Percentiles rank a stretch among this genome's conserved stretches.
Evolutionary conservation across 1,140 invertebrate species (phyloP).

Genomic region (Phocides pigmalion): DNA sequence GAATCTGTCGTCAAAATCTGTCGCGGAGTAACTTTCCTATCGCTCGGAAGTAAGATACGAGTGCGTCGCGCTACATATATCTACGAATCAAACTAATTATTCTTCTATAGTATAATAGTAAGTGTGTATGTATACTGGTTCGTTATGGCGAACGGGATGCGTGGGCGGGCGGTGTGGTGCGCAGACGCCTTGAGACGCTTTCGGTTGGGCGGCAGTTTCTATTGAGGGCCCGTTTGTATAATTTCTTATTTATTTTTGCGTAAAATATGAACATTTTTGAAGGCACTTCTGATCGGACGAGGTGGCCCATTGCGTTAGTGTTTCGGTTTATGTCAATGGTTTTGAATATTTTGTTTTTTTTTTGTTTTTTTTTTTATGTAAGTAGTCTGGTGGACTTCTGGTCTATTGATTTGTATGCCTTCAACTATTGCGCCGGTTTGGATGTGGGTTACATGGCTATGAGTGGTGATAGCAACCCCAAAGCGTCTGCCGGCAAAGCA

Average conservation of each 20-base stretch:
- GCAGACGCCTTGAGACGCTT: constrained; percentile 82
- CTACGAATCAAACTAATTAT: constrained; percentile 83
- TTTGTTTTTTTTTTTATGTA: constrained; percentile 50
- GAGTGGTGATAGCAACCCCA: constrained; percentile 73
- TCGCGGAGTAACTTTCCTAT: neutral
- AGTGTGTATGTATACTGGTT: constrained; percentile 80
- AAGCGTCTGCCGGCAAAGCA: constrained; percentile 58
- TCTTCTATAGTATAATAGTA: constrained; percentile 83
- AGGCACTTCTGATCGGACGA: constrained; percentile 95
- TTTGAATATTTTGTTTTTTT: constrained; percentile 47
- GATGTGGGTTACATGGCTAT: constrained; percentile 78
- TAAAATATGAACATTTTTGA: constrained; percentile 93
- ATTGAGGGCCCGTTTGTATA: constrained; percentile 92
- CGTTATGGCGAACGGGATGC: constrained; percentile 65
- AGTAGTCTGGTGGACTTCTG: constrained; percentile 63
- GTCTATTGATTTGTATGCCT: constrained; percentile 70
- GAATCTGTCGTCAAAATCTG: neutral
- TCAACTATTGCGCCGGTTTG: constrained; percentile 76
- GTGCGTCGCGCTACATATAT: constrained; percentile 72
- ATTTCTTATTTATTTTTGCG: constrained; percentile 89
- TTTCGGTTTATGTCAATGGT: constrained; percentile 54
- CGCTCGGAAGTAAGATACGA: constrained; percentile 45
- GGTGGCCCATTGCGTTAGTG: constrained; percentile 90
- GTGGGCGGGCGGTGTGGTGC: constrained; percentile 47
- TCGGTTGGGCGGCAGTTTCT: constrained; percentile 89